Evolutionary conservation across 2,113 vertebrate genomes (phyloP).

Genomic region (Tenrec ecaudatus): DNA sequence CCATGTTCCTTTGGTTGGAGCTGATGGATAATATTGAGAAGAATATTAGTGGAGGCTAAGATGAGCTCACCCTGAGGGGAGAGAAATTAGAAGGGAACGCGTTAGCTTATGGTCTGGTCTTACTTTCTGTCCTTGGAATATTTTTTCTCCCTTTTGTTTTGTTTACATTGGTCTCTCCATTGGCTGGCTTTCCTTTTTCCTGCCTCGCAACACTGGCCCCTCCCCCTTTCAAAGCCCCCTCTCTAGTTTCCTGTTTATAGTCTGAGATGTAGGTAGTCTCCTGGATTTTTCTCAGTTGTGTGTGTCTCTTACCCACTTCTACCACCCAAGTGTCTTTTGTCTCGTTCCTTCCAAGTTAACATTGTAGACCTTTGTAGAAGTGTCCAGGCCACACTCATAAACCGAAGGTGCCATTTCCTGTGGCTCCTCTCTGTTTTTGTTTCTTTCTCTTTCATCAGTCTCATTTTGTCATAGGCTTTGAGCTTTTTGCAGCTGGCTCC

Average conservation of each 20-base stretch:
- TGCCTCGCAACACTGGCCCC: too few species aligned
- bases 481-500: neutral
- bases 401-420: neutral
- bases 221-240: neutral
- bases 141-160: slow-evolving; percentile 19
- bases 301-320: neutral
- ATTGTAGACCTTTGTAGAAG: neutral
- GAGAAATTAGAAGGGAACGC: neutral
- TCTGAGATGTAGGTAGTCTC: slow-evolving; percentile 16
- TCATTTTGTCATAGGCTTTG: slow-evolving; percentile 6
- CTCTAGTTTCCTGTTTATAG: neutral
- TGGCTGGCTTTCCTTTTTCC: neutral
- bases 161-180: neutral
- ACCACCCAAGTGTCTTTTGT: neutral
- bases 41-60: neutral
- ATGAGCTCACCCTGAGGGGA: neutral
- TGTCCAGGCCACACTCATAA: neutral
- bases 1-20: neutral
- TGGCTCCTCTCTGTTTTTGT: neutral
- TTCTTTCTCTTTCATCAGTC: neutral
- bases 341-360: neutral
- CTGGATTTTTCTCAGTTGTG: neutral
- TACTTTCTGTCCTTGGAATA: neutral
- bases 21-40: neutral
- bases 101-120: neutral